Evolutionary conservation across 2,113 vertebrate genomes (phyloP), one percentile per base, ranked within the genome.

Genomic region (Alosa alosa): DNA sequence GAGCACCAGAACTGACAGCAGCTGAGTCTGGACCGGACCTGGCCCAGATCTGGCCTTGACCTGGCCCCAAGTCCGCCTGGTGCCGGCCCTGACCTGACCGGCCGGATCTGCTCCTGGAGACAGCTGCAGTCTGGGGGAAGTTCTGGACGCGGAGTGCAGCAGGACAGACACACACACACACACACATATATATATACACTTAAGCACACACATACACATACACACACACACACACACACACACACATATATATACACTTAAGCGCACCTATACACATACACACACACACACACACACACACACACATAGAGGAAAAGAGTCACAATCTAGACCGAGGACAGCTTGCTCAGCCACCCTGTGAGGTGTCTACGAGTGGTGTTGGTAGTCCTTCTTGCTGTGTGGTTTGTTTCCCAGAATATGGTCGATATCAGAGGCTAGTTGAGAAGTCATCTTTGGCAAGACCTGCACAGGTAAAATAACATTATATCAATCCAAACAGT

Each of bases 361-460:
- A 44, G 41, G 41, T 0, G 41, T 44, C 41, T 44, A 44, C 41
- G 41, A 44, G 41, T 44, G 41, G 41, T 44, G 41, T 0, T 44
- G 41, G 41, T 44, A 44, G 41, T 44, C 41, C 41, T 44, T 44
- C 41, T 44, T 99, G 95, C 95, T 97, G 93, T 96, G 97, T 90
- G 98, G 98, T 91, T 96, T 97, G 87, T 99, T 99, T 84, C 97
- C 97, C 86, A 99, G 89, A 83, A 99, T 95, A 88, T 97, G 97
- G 91, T 99, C 98, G 49, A 99, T 96, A 86, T 99, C 98, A 0
- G 96, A 94, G 47, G 97, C 97, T 81, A 99, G 96, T 0, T 97
- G 96, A 82, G 97, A 94, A 22, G 97, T 98, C 96, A 99, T 98
- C 95, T 99, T 99, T 94, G 98, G 96, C 94, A 99, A 97, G 85